These are phyloP conservation scores for Argentina silus DNA, from an alignment of 2,797 vertebrate species.

Conservation along the genomic window DNA sequence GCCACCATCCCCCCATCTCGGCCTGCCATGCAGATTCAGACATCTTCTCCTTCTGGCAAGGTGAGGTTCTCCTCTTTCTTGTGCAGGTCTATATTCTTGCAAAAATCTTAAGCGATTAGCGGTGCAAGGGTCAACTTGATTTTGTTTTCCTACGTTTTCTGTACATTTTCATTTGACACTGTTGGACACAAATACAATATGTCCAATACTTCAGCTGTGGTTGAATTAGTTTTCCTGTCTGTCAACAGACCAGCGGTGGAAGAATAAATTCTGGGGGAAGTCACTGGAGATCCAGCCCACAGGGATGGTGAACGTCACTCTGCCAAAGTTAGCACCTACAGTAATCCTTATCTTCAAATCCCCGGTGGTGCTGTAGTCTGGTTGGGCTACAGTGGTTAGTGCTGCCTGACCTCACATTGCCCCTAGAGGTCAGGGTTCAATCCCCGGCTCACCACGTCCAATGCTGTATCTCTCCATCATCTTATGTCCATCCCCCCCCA, in stretches of 20 bases:
- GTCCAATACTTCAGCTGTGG: too few relatives aligned
- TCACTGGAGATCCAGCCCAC: constrained; percentile 92
- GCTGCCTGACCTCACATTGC: too few relatives aligned
- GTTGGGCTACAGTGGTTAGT: too few relatives aligned
- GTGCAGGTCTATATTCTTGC: too few relatives aligned
- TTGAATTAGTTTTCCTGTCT: constrained; percentile 15
- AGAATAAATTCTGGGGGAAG: constrained; percentile 98
- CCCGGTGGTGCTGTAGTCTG: too few relatives aligned
- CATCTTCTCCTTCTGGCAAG: constrained; percentile 94
- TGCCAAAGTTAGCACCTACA: constrained; percentile 79
- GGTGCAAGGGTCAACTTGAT: not conserved
- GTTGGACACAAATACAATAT: not conserved
- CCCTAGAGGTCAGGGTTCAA: too few relatives aligned
- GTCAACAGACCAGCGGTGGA: constrained; percentile 91
- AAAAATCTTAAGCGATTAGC: too few relatives aligned
- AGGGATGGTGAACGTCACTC: constrained; percentile 89
- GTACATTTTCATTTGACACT: not conserved
- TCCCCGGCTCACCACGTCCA: too few relatives aligned
- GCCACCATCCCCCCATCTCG: constrained; percentile 92
- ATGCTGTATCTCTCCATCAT: too few relatives aligned
- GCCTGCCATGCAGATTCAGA: constrained; percentile 91
- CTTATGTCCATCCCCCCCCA: too few relatives aligned
- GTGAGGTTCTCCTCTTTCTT: constrained; percentile 62
- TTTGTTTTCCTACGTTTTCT: not conserved
- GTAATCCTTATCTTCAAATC: not conserved